Conservation (phyloP, 2,797 vertebrate genomes). For the Clangula hyemalis region DNA sequence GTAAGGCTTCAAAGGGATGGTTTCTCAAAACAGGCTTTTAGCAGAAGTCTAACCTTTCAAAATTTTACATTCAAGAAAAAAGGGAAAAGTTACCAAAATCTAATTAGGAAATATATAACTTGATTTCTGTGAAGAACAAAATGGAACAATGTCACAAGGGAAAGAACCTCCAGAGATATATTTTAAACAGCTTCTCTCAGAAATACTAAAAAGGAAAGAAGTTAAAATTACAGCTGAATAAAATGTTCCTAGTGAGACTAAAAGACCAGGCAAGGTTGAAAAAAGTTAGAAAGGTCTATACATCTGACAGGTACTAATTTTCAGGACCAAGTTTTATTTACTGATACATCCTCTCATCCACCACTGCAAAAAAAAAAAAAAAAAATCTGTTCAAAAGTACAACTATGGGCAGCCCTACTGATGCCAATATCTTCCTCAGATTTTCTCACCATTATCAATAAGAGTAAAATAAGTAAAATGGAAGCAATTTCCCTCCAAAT, state of each 20-base stretch:
- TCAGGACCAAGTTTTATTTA: not conserved
- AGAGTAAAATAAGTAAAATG: not conserved
- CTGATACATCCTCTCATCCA: not conserved
- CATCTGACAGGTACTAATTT: not conserved
- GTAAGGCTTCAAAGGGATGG: not conserved
- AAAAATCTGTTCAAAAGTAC: not conserved
- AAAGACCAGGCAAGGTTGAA: not conserved
- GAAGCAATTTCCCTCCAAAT: not conserved
- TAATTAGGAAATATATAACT: conserved; percentile 21
- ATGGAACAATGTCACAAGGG: not conserved
- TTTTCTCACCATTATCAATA: not conserved
- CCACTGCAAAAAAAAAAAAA: not conserved
- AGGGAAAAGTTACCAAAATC: not conserved
- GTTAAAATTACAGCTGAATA: not conserved
- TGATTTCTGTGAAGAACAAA: not conserved
- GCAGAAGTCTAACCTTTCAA: not conserved
- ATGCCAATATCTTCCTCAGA: not conserved
- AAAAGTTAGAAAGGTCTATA: not conserved
- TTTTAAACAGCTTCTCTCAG: conserved; percentile 16
- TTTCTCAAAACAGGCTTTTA: not conserved
- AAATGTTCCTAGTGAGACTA: not conserved
- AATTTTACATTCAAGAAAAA: not conserved
- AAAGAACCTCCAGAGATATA: not conserved
- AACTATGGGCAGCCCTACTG: not conserved
- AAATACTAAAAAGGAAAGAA: not conserved